A percentile compares a stretch with the other conserved stretches of the same genome.
phyloP scores from a whole-genome alignment of 2,888 invertebrate species.

The Molorchus minor region DNA sequence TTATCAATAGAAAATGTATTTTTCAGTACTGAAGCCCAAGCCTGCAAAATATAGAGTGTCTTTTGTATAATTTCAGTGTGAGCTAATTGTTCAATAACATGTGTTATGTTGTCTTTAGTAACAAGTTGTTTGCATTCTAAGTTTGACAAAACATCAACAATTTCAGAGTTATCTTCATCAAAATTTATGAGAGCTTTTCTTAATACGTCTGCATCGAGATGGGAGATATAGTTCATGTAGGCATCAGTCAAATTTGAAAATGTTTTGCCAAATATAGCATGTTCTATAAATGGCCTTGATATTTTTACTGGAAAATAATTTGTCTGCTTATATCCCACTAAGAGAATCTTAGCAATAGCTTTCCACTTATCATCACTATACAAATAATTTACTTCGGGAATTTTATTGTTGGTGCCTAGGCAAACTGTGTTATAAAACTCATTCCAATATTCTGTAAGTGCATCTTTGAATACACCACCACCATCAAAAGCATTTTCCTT shows the following conservation, averaged over 20 bases:
- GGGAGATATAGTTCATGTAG: conserved; percentile 4
- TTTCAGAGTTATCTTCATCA: background rate
- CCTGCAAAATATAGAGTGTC: conserved; percentile 23
- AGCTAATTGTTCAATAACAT: conserved; percentile 17
- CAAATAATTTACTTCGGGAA: conserved; percentile 28
- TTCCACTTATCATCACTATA: conserved; percentile 23
- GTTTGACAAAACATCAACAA: conserved; percentile 1
- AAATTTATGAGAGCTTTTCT: conserved; percentile 6
- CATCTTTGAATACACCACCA: conserved; percentile 35
- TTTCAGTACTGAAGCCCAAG: conserved; percentile 14
- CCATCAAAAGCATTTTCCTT: conserved; percentile 30
- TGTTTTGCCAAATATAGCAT: background rate
- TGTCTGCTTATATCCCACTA: conserved; percentile 24
- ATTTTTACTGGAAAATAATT: conserved; percentile 29
- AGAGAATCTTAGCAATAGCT: conserved; percentile 29
- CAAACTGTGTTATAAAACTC: conserved; percentile 25
- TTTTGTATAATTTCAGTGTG: conserved; percentile 31
- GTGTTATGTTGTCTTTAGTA: conserved; percentile 11
- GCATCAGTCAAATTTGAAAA: conserved; percentile 9
- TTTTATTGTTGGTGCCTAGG: conserved; percentile 23
- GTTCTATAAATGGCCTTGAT: conserved; percentile 10
- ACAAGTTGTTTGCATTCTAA: conserved; percentile 9
- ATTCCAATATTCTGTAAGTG: conserved; percentile 32
- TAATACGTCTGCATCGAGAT: conserved; percentile 5
- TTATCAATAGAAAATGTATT: conserved; percentile 15